Evolutionary conservation across 1,140 invertebrate genomes (phyloP).

Genomic region (Kradibia gibbosae): DNA sequence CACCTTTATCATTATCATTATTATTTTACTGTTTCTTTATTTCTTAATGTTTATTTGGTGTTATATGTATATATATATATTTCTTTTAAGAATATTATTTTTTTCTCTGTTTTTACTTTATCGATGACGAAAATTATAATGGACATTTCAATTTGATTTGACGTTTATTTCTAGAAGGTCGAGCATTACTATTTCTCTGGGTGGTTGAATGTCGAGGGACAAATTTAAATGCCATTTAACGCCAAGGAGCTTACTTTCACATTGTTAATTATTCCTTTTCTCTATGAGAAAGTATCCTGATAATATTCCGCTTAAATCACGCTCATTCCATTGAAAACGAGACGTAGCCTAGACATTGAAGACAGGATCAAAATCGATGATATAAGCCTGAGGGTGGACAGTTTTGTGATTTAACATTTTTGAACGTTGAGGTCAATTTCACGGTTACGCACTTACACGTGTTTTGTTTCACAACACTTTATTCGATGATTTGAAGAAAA

Average conservation of each 20-base stretch:
- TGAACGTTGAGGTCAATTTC: slow-evolving; percentile 36
- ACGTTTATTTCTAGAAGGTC: slow-evolving; percentile 36
- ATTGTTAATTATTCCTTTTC: slow-evolving; percentile 21
- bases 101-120: slow-evolving; percentile 33
- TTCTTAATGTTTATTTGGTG: slow-evolving; percentile 42
- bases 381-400: not conserved
- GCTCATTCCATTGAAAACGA: slow-evolving; percentile 46
- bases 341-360: slow-evolving; percentile 25
- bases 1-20: not conserved
- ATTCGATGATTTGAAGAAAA: not conserved
- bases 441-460: not conserved
- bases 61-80: no score
- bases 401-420: slow-evolving; percentile 27
- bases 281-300: not conserved
- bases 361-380: slow-evolving; percentile 8
- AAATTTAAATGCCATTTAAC: not conserved
- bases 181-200: slow-evolving; percentile 19
- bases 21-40: slow-evolving; percentile 41
- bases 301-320: slow-evolving; percentile 10
- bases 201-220: not conserved
- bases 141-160: slow-evolving; percentile 31
- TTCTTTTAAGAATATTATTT: slow-evolving; percentile 40
- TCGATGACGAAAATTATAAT: not conserved
- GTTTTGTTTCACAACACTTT: not conserved
- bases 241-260: not conserved